A percentile compares a stretch with the other conserved stretches of the same genome.
Conservation (phyloP, 2,113 vertebrate genomes). For the Ceyx margarethae region DNA sequence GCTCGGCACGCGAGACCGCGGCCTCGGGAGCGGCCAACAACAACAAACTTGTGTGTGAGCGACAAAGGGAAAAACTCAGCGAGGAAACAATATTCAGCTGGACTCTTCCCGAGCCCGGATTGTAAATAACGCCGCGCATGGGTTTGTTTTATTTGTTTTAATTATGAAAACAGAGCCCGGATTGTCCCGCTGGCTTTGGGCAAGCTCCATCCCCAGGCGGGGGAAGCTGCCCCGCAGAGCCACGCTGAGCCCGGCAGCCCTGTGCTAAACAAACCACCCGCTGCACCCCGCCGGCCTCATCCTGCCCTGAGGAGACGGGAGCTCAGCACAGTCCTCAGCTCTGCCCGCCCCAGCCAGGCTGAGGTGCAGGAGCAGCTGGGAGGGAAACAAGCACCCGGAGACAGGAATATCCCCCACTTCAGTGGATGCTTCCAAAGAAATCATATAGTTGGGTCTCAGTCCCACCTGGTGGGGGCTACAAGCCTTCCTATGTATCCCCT, state of each 20-base stretch:
- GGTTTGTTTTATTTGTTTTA: conserved; percentile 42
- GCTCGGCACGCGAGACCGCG: neutral
- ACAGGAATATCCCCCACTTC: neutral
- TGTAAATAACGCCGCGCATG: neutral
- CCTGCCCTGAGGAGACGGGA: neutral
- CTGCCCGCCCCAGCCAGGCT: neutral
- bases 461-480: fast-evolving
- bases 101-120: neutral
- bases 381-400: neutral
- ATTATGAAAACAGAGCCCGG: conserved; percentile 36
- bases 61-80: neutral
- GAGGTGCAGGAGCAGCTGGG: neutral
- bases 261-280: neutral
- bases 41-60: conserved; percentile 43
- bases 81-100: conserved; percentile 46
- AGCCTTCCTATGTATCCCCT: neutral
- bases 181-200: conserved; percentile 31
- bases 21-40: conserved; percentile 37
- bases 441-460: neutral
- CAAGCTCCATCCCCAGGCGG: neutral
- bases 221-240: neutral
- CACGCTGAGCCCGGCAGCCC: neutral
- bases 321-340: neutral
- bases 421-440: neutral
- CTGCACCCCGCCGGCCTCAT: fast-evolving